Conservation (phyloP, 2,888 invertebrate species). For the Hyposoter dolosus region DNA sequence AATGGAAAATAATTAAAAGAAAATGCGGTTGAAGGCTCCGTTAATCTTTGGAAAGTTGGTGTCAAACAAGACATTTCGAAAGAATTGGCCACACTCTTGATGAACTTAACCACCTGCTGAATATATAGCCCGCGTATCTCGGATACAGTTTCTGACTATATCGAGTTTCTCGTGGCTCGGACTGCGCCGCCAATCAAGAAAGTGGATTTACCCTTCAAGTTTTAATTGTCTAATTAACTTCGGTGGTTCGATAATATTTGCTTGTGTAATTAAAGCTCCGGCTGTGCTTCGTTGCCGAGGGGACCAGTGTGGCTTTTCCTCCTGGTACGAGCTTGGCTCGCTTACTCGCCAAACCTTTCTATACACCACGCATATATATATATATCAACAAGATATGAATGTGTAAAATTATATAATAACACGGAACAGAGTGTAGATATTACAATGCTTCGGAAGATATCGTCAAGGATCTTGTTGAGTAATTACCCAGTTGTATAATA, state of each 20-base stretch:
- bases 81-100: slow-evolving; percentile 1
- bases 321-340: slow-evolving; percentile 23
- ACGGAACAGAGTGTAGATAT: slow-evolving; percentile 43
- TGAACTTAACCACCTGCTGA: slow-evolving; percentile 5
- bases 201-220: slow-evolving; percentile 78
- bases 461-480: slow-evolving; percentile 36
- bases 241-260: slow-evolving; percentile 80
- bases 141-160: slow-evolving; percentile 17
- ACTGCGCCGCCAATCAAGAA: slow-evolving; percentile 61
- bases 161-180: slow-evolving; percentile 26
- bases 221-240: slow-evolving; percentile 81
- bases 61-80: slow-evolving; percentile 11
- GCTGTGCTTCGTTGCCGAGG: slow-evolving; percentile 15
- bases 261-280: slow-evolving; percentile 78
- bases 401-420: slow-evolving; percentile 44
- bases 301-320: slow-evolving; percentile 40
- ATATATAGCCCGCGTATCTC: background rate
- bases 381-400: slow-evolving; percentile 4
- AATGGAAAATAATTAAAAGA: background rate
- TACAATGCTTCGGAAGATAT: slow-evolving; percentile 29
- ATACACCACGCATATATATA: slow-evolving; percentile 3
- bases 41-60: slow-evolving; percentile 8
- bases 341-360: background rate
- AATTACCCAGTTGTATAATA: slow-evolving; percentile 48
- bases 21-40: background rate